These are phyloP conservation scores for Rhabdomys pumilio DNA, from an alignment of 2,797 vertebrate species.

Conservation along the genomic window DNA sequence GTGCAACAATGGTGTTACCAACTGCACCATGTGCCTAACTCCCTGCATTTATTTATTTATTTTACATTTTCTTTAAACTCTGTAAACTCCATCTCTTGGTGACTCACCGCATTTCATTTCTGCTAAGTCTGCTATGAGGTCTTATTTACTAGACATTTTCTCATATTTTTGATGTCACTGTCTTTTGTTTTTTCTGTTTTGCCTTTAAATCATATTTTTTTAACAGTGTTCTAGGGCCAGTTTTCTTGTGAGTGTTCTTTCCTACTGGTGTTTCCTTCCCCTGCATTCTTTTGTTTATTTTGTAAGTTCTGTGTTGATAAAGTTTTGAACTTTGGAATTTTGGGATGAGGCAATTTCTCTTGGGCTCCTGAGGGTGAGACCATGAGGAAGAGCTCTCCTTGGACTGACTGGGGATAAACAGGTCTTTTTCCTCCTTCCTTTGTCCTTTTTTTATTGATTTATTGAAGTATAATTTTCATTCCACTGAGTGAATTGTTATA, in stretches of 20 bases:
- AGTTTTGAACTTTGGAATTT: conserved; percentile 33
- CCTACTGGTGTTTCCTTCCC: conserved; percentile 3
- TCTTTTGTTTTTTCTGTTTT: background rate
- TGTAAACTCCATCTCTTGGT: background rate
- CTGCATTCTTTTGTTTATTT: background rate
- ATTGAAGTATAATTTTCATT: conserved; percentile 59
- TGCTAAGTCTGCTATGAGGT: conserved; percentile 39
- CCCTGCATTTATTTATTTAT: background rate
- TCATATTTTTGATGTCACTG: conserved; percentile 19
- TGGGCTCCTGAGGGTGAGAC: conserved; percentile 4
- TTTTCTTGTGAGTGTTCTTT: conserved; percentile 20
- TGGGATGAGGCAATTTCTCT: conserved; percentile 29
- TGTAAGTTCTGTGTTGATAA: conserved; percentile 32
- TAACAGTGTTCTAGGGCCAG: background rate
- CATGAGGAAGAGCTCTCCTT: conserved; percentile 24
- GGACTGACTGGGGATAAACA: conserved; percentile 7
- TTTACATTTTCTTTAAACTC: conserved; percentile 46
- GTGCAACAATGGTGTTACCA: background rate
- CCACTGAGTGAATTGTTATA: conserved; percentile 56
- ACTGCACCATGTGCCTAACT: background rate
- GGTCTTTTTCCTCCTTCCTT: background rate
- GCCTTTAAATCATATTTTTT: background rate
- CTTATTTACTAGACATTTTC: conserved; percentile 33
- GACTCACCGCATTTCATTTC: conserved; percentile 25
- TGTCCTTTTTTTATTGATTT: conserved; percentile 38